Evolutionary conservation across 2,888 invertebrate genomes (phyloP).

Genomic region (Leucoma salicis): DNA sequence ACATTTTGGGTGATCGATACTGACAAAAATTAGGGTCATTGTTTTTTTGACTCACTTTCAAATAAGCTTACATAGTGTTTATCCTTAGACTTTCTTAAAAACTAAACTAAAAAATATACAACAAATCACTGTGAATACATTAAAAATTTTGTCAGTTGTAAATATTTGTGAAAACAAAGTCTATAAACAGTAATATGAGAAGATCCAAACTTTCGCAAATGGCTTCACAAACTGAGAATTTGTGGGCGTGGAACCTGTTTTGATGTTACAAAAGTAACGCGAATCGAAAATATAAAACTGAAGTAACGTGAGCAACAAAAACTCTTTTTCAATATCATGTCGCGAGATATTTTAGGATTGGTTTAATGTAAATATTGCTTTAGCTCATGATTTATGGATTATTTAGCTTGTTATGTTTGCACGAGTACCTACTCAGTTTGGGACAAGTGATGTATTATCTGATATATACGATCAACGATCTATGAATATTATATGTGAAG

Average conservation of each 20-base stretch:
- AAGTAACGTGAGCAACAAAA: constrained; percentile 32
- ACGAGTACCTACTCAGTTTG: constrained; percentile 27
- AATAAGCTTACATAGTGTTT: too few relatives aligned
- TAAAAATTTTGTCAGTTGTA: constrained; percentile 4
- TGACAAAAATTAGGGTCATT: too few relatives aligned
- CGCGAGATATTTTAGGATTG: constrained; percentile 55
- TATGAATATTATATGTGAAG: too few relatives aligned
- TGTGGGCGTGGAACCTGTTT: constrained; percentile 63
- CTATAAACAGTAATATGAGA: constrained; percentile 8
- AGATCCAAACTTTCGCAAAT: constrained; percentile 44
- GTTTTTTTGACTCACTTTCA: too few relatives aligned
- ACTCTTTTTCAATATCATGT: constrained; percentile 36
- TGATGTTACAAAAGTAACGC: constrained; percentile 35
- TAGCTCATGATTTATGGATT: constrained; percentile 62
- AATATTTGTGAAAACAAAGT: not conserved
- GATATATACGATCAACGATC: too few relatives aligned
- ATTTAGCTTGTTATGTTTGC: constrained; percentile 57
- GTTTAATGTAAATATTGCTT: constrained; percentile 62
- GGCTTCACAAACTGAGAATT: constrained; percentile 37
- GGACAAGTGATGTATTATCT: too few relatives aligned
- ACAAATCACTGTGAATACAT: not conserved
- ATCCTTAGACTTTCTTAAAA: too few relatives aligned
- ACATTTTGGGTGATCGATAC: too few relatives aligned
- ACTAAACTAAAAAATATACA: too few relatives aligned
- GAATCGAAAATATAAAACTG: constrained; percentile 32